Conservation (phyloP, 2,888 invertebrate genomes). For the Dynastes maya region DNA sequence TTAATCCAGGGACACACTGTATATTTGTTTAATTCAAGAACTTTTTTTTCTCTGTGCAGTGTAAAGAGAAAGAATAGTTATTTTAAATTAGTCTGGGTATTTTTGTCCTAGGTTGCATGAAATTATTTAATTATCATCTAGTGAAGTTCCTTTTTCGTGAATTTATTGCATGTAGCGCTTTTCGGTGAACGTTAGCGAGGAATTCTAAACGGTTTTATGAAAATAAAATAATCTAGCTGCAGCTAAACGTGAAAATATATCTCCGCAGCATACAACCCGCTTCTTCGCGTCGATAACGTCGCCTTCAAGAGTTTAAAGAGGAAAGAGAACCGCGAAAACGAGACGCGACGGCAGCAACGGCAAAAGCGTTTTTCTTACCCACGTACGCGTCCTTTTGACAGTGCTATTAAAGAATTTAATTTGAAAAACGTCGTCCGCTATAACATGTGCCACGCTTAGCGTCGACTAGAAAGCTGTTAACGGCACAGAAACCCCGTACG, state of each 20-base stretch:
- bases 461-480: slow-evolving; percentile 43
- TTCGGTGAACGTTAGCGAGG: no score
- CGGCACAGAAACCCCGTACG: slow-evolving; percentile 36
- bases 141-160: no score
- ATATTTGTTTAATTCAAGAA: no score
- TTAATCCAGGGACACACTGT: no score
- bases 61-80: no score
- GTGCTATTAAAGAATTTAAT: slow-evolving; percentile 54
- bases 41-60: no score
- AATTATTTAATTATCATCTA: no score
- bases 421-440: slow-evolving; percentile 52
- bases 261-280: background rate
- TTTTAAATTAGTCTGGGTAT: no score
- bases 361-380: slow-evolving; percentile 30
- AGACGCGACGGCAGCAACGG: background rate
- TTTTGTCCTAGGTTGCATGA: no score
- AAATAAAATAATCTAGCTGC: no score
- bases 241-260: background rate
- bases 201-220: no score
- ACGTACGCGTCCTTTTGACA: slow-evolving; percentile 49
- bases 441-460: slow-evolving; percentile 46
- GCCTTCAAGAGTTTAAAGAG: slow-evolving; percentile 1
- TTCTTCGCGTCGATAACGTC: slow-evolving; percentile 5
- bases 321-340: slow-evolving; percentile 25
- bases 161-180: no score